Conservation (phyloP, 2,888 invertebrate species). For the Muschampia plurimacula region DNA sequence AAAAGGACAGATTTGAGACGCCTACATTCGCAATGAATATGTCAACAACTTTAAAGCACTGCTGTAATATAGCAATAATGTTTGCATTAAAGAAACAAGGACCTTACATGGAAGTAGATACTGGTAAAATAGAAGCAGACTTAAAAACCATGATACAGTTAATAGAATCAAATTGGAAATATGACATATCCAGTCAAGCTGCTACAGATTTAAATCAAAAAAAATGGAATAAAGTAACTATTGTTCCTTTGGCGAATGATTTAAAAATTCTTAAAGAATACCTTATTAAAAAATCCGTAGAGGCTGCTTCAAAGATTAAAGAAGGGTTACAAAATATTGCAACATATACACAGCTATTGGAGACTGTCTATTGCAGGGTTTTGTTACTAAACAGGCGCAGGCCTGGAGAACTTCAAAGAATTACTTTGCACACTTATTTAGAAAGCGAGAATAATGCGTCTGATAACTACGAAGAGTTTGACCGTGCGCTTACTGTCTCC, state of each 20-base stretch:
- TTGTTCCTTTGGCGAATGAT: neutral
- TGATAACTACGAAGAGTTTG: slow-evolving; percentile 38
- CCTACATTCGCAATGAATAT: slow-evolving; percentile 1
- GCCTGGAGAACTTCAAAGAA: too few relatives aligned
- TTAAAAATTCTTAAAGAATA: slow-evolving; percentile 5
- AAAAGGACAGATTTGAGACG: neutral
- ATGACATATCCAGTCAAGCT: neutral
- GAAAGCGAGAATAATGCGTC: neutral
- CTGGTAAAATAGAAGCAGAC: slow-evolving; percentile 46
- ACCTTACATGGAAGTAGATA: slow-evolving; percentile 44
- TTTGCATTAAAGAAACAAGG: slow-evolving; percentile 46
- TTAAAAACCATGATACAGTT: slow-evolving; percentile 46
- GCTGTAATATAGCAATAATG: slow-evolving; percentile 51
- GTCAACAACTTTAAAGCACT: neutral
- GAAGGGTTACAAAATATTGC: too few relatives aligned
- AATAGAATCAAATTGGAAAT: slow-evolving; percentile 39
- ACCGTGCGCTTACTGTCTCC: slow-evolving; percentile 30
- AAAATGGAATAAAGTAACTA: neutral
- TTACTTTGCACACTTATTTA: neutral
- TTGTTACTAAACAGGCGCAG: too few relatives aligned
- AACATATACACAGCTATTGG: too few relatives aligned
- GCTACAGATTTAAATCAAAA: neutral
- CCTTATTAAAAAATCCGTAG: too few relatives aligned
- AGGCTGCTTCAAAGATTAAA: too few relatives aligned
- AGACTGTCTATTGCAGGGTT: too few relatives aligned